phyloP scores from a whole-genome alignment of 2,888 invertebrate species.

The Diploptera punctata region DNA sequence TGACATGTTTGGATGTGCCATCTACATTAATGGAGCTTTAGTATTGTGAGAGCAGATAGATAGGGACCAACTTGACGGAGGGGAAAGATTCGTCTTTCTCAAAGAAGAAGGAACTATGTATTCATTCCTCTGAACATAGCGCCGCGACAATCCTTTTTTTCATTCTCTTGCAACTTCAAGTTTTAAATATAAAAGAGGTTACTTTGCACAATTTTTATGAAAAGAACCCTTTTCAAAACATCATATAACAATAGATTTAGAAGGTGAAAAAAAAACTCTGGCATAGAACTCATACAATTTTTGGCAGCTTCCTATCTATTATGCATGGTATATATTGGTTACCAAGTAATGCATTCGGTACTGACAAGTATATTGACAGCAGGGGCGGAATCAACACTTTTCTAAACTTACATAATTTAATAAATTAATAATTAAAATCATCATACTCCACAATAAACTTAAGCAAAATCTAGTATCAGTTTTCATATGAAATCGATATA shows the following conservation, averaged over 20 bases:
- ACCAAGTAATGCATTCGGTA: slow-evolving; percentile 39
- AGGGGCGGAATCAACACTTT: background rate
- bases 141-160: slow-evolving; percentile 34
- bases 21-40: slow-evolving; percentile 37
- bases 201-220: slow-evolving; percentile 38
- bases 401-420: too few relatives aligned
- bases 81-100: background rate
- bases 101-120: slow-evolving; percentile 14
- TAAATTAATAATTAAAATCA: too few relatives aligned
- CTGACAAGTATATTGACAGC: slow-evolving; percentile 38
- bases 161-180: background rate
- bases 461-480: too few relatives aligned
- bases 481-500: too few relatives aligned
- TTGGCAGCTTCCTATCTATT: slow-evolving; percentile 32
- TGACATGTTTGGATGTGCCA: slow-evolving; percentile 40
- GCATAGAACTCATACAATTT: slow-evolving; percentile 6
- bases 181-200: slow-evolving; percentile 36
- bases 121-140: background rate
- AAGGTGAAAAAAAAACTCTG: background rate
- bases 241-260: slow-evolving; percentile 11
- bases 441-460: too few relatives aligned
- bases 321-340: background rate
- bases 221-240: background rate
- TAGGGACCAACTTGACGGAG: background rate
- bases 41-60: slow-evolving; percentile 13